Evolutionary conservation across 2,797 vertebrate genomes (phyloP), one percentile per base, ranked within the genome.

Genomic region (Meda fulgida): DNA sequence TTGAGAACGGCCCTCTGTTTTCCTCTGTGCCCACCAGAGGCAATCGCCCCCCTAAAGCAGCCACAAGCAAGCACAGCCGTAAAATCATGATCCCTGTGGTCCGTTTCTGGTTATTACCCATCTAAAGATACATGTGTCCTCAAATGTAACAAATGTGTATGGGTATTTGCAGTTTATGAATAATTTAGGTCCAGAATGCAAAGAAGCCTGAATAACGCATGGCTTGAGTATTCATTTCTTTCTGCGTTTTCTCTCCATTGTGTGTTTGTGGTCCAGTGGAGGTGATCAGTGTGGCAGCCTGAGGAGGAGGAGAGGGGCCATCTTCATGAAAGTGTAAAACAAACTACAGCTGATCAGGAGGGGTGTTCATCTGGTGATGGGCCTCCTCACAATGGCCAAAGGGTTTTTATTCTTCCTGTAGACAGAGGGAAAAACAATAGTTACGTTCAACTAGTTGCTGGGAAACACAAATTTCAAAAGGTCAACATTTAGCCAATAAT

Each of bases 241-340:
- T 97, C 97, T 96, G 88, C 98, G 97, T 95, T 99, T 99, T 92
- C 97, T 97, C 97, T 99, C 98, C 98, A 99, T 99, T 92, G 55
- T 80, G 77, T 31, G 84, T 94, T 96, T 94, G 89, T 73, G 93
- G 90, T 7, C 89, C 77, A 90, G 92, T 90, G 79, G 91, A 93
- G 95, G 90, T 75, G 11, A 91, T 97, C 96, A 97, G 95, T 95
- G 91, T 18, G 88, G 86, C 91, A 90, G 92, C 90, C 91, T 90
- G 88, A 92, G 91, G 84, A 83, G 89, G 90, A 94, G 93, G 92
- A 94, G 89, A 34, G 85, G 23, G 70, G 94, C 95, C 98, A 99
- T 99, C 86, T 86, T 92, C 85, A 87, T 78, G 87, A 83, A 34
- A 87, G 89, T 69, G 85, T 79, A 81, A 78, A 78, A 63, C 16